Evolutionary conservation across 2,797 vertebrate species (phyloP), one percentile per base, ranked within the genome.

Genomic region (Gobio occitaniae): DNA sequence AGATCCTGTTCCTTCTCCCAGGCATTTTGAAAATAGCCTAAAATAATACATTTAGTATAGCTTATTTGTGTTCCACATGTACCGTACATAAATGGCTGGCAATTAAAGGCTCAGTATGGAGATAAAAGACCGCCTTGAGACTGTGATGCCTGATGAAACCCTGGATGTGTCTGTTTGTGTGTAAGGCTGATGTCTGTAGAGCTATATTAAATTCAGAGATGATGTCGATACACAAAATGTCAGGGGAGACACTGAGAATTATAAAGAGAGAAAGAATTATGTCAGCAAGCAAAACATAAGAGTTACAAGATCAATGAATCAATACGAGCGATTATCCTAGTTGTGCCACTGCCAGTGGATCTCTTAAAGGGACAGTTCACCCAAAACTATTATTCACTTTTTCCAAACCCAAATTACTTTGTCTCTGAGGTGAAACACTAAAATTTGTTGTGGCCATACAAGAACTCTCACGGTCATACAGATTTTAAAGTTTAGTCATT

Each of bases 361-460:
- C 7, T 80, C 54, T 89, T 65, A 83, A 82, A 72, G 38, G 38
- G n/a, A 82, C 17, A 82, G 25, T 79, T 76, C 74, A n/a, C 50
- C 50, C 21, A 38, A 76, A 76, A 76, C 48, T 38, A 32, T 3
- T 12, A 50, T 48, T 79, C 41, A 65, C 16, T 54, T 6, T 44
- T 63, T 78, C n/a, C 21, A 47, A 25, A 61, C 15, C 2, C 16
- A 36, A 19, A 11, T 36, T 29, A 75, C 25, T 52, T 41, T 74
- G 4, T 52, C 32, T 21, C n/a, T 25, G n/a, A 25, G 21, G 56
- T 25, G 56, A 63, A 29, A 25, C n/a, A 63, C 11, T 6, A 25
- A 29, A 63, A 38, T 16, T 32, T 36, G 12, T 41, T 59, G 29
- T 75, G 29, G 48, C 29, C 72, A 54, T 36, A 4, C 3, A 2